phyloP scores from a whole-genome alignment of 2,797 vertebrate genomes.

The Bradypodion pumilum region DNA sequence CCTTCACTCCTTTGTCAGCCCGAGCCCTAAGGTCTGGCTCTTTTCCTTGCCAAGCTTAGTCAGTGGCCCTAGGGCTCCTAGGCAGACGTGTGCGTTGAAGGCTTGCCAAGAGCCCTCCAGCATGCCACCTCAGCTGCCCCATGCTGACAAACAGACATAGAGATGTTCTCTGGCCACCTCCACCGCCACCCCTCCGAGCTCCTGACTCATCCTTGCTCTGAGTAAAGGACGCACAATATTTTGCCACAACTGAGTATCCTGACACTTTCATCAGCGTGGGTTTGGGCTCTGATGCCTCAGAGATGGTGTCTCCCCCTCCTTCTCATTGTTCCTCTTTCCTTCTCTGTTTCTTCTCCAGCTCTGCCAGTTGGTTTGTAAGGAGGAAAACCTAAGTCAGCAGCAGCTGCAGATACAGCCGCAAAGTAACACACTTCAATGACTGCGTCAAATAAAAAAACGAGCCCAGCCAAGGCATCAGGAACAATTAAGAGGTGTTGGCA shows the following conservation, averaged over 20 bases:
- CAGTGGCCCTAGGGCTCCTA: not conserved
- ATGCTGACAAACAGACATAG: not conserved
- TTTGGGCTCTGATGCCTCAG: not conserved
- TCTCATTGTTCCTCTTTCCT: not conserved
- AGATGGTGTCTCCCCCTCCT: not conserved
- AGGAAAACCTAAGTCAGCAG: constrained; percentile 14
- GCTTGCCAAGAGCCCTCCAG: not conserved
- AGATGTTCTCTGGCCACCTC: not conserved
- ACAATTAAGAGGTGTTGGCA: constrained; percentile 59
- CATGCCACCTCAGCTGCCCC: not conserved
- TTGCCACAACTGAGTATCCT: not conserved
- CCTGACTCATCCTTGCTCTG: not conserved
- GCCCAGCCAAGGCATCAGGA: constrained; percentile 31
- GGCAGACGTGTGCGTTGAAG: not conserved
- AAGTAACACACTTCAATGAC: not conserved
- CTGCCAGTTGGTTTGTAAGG: not conserved
- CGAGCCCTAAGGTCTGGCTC: not conserved
- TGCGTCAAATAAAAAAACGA: constrained; percentile 6
- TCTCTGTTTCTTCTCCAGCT: not conserved
- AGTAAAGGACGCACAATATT: not conserved
- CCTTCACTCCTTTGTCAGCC: not conserved
- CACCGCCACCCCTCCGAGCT: too few relatives aligned
- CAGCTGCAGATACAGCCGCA: not conserved
- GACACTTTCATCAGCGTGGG: not conserved
- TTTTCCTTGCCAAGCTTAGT: not conserved